These are phyloP conservation scores for Leucania comma DNA, from an alignment of 2,888 invertebrate genomes.

Conservation along the genomic window DNA sequence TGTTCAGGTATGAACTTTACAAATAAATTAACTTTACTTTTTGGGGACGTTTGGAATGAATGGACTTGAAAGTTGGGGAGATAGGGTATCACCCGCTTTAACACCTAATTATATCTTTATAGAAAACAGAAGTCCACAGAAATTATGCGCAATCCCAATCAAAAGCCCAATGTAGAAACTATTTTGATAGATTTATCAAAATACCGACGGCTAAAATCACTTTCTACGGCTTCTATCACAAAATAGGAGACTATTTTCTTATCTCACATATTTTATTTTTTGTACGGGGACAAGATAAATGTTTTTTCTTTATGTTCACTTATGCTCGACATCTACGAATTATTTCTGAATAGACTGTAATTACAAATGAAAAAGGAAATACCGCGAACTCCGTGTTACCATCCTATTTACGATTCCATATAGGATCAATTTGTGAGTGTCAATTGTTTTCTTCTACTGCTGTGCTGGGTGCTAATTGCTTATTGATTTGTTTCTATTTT, in stretches of 20 bases:
- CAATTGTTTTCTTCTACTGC: conserved; percentile 40
- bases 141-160: not conserved
- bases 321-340: conserved; percentile 17
- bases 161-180: not conserved
- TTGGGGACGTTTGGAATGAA: not conserved
- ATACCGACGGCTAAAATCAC: not conserved
- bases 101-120: too few species aligned
- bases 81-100: not conserved
- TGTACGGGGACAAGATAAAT: not conserved
- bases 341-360: conserved; percentile 30
- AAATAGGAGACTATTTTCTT: not conserved
- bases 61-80: too few species aligned
- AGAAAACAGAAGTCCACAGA: too few species aligned
- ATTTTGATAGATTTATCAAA: not conserved
- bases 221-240: not conserved
- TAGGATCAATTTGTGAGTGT: conserved; percentile 40
- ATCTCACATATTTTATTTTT: not conserved
- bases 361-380: conserved; percentile 34
- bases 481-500: conserved; percentile 48
- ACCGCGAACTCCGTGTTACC: not conserved
- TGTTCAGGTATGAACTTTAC: too few species aligned
- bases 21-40: not conserved
- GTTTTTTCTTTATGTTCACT: conserved; percentile 10
- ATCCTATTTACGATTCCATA: conserved; percentile 34
- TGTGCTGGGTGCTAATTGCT: conserved; percentile 43